Evolutionary conservation across 1,140 invertebrate species (phyloP), one percentile per base, ranked within the genome.

Genomic region (Drosophila lacteicornis): DNA sequence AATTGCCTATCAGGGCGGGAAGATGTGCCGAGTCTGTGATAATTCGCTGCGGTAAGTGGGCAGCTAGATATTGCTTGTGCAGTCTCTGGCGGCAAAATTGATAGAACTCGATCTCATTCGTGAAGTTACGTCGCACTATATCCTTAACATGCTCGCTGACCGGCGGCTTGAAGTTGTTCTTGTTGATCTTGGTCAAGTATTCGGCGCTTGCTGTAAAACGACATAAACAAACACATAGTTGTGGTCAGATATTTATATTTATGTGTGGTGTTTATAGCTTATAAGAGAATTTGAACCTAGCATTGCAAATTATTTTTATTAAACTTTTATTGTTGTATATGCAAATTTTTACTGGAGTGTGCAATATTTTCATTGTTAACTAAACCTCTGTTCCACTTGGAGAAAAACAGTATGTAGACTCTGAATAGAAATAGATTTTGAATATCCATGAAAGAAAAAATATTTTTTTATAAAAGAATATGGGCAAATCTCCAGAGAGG

Each of bases 91-190:
- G 95, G 88, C 97, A 98, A 90, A 98, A 98, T 85, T 98, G 96
- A 92, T 98, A 98, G 91, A 98, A 98, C 91, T 98, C 97, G 22
- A 98, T 97, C 93, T 98, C 97, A 60, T 96, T 94, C 0, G 97
- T 98, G 88, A 98, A 97, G 91, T 98, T 98, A 47, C 94, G 94
- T 69, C 97, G 94, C 0, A 98, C 96, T n/a, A 98, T 95, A 27
- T 98, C 95, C 92, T 98, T 98, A 0, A 98, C 95, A 84, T 96
- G 95, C 81, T 98, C 96, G 43, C 96, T 96, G 0, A 98, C 97
- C 3, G 96, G 96, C 1, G 97, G 97, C 91, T 98, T 98, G 93
- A 97, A 97, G 22, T 95, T 94, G 92, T 98, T 98, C 45, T 95
- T 95, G 92, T 98, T 98, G 82, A 97, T 97, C 69, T 95, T 95